Evolutionary conservation across 2,888 invertebrate species (phyloP).

Genomic region (Leptinotarsa tumamoca): DNA sequence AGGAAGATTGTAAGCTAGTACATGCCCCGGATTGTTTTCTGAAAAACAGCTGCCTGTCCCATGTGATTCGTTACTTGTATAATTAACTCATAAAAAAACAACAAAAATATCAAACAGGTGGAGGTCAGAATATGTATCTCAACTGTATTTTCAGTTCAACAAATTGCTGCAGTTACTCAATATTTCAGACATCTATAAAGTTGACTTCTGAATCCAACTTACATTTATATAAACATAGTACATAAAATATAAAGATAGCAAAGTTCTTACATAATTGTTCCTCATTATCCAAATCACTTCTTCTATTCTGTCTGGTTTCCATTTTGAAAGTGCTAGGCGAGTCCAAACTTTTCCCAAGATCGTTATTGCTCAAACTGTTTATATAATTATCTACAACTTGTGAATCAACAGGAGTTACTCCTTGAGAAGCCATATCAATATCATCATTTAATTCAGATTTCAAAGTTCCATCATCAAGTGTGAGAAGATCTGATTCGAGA

Average conservation of each 20-base stretch:
- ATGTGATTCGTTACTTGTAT: too few species aligned
- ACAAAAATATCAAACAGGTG: too few species aligned
- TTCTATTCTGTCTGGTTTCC: slow-evolving; percentile 46
- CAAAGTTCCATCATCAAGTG: slow-evolving; percentile 61
- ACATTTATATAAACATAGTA: not conserved
- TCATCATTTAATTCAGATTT: slow-evolving; percentile 61
- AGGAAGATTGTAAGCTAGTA: too few species aligned
- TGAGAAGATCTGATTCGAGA: slow-evolving; percentile 60
- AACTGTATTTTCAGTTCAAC: too few species aligned
- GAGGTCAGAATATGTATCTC: too few species aligned
- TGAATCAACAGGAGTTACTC: slow-evolving; percentile 48
- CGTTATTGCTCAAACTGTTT: slow-evolving; percentile 46
- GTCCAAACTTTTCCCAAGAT: slow-evolving; percentile 36
- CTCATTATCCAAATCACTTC: slow-evolving; percentile 54
- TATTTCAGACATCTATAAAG: too few species aligned
- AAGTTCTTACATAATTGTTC: slow-evolving; percentile 58
- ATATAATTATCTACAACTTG: slow-evolving; percentile 52
- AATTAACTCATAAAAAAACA: too few species aligned
- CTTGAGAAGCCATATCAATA: slow-evolving; percentile 50
- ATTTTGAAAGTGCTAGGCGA: slow-evolving; percentile 42
- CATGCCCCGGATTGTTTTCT: too few species aligned
- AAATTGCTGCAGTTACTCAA: too few species aligned
- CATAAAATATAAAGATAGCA: not conserved
- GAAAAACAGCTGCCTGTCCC: too few species aligned
- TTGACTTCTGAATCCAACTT: too few species aligned